phyloP scores from a whole-genome alignment of 2,113 vertebrate genomes.

The Corythoichthys intestinalis region DNA sequence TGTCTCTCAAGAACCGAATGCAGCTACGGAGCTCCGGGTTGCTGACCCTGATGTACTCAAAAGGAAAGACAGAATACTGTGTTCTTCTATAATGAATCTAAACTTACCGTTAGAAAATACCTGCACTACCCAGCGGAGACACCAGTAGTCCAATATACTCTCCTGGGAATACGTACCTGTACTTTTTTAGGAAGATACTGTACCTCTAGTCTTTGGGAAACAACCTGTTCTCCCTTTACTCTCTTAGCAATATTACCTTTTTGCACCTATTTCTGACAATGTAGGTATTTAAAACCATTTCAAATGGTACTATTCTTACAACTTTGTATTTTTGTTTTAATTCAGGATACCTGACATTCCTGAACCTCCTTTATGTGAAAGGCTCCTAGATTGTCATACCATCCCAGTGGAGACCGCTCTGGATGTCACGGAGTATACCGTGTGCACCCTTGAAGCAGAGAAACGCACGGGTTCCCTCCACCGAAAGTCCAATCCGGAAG shows the following conservation, averaged over 20 bases:
- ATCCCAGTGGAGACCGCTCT: conserved; percentile 41
- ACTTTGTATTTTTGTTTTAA: not conserved
- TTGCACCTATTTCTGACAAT: not conserved
- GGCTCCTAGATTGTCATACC: conserved; percentile 45
- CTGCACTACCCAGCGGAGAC: not conserved
- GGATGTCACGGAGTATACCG: conserved; percentile 56
- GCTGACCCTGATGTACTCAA: too few species aligned
- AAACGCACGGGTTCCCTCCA: conserved; percentile 61
- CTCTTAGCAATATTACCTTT: not conserved
- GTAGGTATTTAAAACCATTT: not conserved
- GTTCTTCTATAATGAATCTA: too few species aligned
- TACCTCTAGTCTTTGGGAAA: not conserved
- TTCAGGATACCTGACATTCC: conserved; percentile 38
- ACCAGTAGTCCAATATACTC: not conserved
- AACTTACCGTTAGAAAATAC: not conserved
- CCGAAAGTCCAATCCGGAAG: conserved; percentile 45
- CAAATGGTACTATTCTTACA: not conserved
- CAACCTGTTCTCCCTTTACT: not conserved
- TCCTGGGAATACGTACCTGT: not conserved
- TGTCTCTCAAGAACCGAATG: too few species aligned
- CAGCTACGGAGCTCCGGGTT: too few species aligned
- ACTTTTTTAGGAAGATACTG: not conserved
- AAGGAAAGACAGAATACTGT: too few species aligned
- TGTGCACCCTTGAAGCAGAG: conserved; percentile 50
- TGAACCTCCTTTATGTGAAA: conserved; percentile 50